phyloP scores from a whole-genome alignment of 1,140 invertebrate genomes.

The Drosophila simulans region DNA sequence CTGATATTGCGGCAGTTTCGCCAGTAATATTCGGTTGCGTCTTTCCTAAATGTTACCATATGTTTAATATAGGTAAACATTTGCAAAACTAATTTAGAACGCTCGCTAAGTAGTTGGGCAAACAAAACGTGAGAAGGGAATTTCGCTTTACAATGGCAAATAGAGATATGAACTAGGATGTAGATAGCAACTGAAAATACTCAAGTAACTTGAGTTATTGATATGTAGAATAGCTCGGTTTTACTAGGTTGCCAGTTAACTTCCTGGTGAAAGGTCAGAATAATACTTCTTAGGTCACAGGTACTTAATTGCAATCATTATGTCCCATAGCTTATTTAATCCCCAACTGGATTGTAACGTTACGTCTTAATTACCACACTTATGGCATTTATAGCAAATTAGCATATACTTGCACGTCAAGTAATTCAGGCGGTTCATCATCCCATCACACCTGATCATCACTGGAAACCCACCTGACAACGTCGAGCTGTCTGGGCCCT shows the following conservation, averaged over 20 bases:
- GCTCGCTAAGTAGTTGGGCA: conserved; percentile 9
- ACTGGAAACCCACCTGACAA: conserved; percentile 8
- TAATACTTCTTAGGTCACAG: no score
- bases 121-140: conserved; percentile 22
- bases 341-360: background rate
- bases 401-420: conserved; percentile 2
- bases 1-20: background rate
- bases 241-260: no score
- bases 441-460: conserved; percentile 16
- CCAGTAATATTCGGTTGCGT: conserved; percentile 11
- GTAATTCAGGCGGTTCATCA: conserved; percentile 15
- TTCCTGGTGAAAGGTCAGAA: background rate
- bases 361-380: background rate
- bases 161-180: background rate
- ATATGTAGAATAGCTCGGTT: background rate
- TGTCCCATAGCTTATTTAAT: background rate
- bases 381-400: conserved; percentile 11
- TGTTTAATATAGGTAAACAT: conserved; percentile 31
- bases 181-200: background rate
- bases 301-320: background rate
- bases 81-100: conserved; percentile 21
- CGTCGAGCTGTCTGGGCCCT: conserved; percentile 8
- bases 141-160: conserved; percentile 5
- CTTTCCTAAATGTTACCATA: conserved; percentile 8
- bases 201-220: background rate